Conservation (phyloP, 1,140 invertebrate genomes). For the Stegodyphus mimosarum region DNA sequence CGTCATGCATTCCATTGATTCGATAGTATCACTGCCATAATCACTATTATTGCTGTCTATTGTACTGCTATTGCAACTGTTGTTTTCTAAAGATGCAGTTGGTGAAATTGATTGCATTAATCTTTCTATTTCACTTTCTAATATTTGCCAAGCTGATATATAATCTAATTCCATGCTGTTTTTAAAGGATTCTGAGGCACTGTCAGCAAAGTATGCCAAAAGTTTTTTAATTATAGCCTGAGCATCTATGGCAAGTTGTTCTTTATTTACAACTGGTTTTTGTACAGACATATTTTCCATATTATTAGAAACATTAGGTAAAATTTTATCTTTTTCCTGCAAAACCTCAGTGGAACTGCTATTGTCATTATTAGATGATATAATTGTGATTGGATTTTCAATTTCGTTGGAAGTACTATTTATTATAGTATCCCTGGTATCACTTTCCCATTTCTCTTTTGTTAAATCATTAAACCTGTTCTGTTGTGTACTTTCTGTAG, state of each 20-base stretch:
- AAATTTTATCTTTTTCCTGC: background rate
- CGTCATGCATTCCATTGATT: constrained; percentile 60
- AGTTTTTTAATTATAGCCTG: constrained; percentile 61
- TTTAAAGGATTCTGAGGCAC: constrained; percentile 27
- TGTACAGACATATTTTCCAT: background rate
- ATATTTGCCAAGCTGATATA: constrained; percentile 39
- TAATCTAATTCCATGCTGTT: constrained; percentile 46
- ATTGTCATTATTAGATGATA: too few species aligned
- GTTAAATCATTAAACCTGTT: background rate
- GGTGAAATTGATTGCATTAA: constrained; percentile 62
- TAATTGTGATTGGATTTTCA: too few species aligned
- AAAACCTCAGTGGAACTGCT: background rate
- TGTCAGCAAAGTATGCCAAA: constrained; percentile 55
- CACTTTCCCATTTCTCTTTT: too few species aligned
- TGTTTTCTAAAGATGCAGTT: constrained; percentile 19
- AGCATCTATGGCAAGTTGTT: constrained; percentile 57
- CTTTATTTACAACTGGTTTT: constrained; percentile 35
- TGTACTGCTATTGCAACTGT: constrained; percentile 57
- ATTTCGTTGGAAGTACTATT: background rate
- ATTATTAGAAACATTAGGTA: background rate
- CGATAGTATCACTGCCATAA: constrained; percentile 63
- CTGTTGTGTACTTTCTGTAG: background rate
- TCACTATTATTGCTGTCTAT: constrained; percentile 63
- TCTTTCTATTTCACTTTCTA: constrained; percentile 61
- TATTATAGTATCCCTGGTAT: background rate